Evolutionary conservation across 1,140 invertebrate genomes (phyloP).

Genomic region (Condylostylus longicornis): DNA sequence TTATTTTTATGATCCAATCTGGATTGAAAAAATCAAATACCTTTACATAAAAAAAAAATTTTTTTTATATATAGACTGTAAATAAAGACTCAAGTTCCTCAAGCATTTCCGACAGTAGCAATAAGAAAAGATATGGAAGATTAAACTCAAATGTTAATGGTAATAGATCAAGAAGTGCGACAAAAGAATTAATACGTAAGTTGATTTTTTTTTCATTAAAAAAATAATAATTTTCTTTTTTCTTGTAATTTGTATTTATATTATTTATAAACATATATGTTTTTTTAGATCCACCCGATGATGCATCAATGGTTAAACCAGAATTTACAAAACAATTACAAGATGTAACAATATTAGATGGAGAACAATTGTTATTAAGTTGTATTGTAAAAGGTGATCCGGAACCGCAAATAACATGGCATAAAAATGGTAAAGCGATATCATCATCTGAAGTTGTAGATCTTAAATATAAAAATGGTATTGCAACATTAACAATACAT

Average conservation of each 20-base stretch:
- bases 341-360: conserved; percentile 61
- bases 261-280: background rate
- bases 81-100: conserved; percentile 14
- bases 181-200: conserved; percentile 78
- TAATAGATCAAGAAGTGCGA: conserved; percentile 71
- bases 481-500: conserved; percentile 70
- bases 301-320: conserved; percentile 69
- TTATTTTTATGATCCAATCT: too few relatives aligned
- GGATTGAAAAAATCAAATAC: too few relatives aligned
- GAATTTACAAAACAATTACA: conserved; percentile 58
- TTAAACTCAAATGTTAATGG: conserved; percentile 46
- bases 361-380: conserved; percentile 58
- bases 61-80: conserved; percentile 10
- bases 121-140: conserved; percentile 64
- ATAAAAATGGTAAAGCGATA: conserved; percentile 58
- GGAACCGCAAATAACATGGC: conserved; percentile 79
- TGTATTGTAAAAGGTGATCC: conserved; percentile 76
- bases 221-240: conserved; percentile 1
- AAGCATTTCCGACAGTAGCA: conserved; percentile 10
- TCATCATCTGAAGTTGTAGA: conserved; percentile 73
- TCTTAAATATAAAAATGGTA: conserved; percentile 77
- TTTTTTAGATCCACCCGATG: conserved; percentile 59
- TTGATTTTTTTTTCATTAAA: conserved; percentile 13
- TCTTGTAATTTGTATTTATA: conserved; percentile 1
- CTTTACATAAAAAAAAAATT: background rate